Conservation (phyloP, 2,888 invertebrate genomes). For the Zaprionus lineosus region DNA sequence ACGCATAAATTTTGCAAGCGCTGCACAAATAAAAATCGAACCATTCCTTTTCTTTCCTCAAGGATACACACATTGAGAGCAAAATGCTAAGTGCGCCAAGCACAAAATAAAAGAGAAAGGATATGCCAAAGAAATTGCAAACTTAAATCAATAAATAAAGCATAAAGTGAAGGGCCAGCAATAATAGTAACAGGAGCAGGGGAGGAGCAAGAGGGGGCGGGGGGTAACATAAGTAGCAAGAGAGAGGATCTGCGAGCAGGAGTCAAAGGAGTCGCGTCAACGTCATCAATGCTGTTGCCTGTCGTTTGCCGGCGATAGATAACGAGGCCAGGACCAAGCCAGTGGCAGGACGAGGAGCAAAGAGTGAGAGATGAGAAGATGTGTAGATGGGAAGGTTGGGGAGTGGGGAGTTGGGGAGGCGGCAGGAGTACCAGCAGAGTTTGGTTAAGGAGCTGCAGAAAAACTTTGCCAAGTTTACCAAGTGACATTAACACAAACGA, state of each 20-base stretch:
- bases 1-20: constrained; percentile 77
- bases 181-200: constrained; percentile 6
- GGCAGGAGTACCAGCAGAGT: constrained; percentile 13
- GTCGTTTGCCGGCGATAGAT: constrained; percentile 69
- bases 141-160: constrained; percentile 80
- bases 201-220: constrained; percentile 1
- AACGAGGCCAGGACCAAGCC: constrained; percentile 63
- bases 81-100: constrained; percentile 60
- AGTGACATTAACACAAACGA: constrained; percentile 75
- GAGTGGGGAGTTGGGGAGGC: constrained; percentile 9
- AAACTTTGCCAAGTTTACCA: constrained; percentile 67
- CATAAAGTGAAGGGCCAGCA: constrained; percentile 55
- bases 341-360: neutral
- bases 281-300: constrained; percentile 80
- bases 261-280: constrained; percentile 69
- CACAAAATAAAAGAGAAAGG: constrained; percentile 40
- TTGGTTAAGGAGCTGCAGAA: constrained; percentile 41
- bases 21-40: constrained; percentile 52
- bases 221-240: neutral
- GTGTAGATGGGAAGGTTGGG: too few species aligned
- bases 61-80: constrained; percentile 40
- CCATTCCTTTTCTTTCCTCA: constrained; percentile 29
- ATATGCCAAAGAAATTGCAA: constrained; percentile 68
- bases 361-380: neutral
- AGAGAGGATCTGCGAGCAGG: constrained; percentile 12